These are phyloP conservation scores for Caenorhabditis virilis DNA, from an alignment of 2,888 invertebrate species.

Conservation along the genomic window DNA sequence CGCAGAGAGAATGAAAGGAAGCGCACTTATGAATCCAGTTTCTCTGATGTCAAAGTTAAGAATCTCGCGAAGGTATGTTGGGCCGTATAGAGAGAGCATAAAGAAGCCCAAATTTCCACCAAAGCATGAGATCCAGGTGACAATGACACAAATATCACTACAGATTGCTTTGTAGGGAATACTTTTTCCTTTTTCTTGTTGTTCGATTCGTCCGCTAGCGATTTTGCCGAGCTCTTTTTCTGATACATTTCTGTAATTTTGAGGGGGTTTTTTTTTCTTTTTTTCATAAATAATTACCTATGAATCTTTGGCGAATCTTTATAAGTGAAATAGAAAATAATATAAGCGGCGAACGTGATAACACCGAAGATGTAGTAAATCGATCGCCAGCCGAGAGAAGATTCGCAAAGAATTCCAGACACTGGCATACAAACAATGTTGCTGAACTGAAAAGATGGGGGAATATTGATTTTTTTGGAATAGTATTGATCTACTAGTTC, in stretches of 20 bases:
- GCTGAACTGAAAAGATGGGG: constrained; percentile 11
- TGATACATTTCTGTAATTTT: constrained; percentile 3
- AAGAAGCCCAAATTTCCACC: constrained; percentile 53
- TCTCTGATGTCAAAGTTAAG: constrained; percentile 33
- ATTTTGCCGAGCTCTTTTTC: constrained; percentile 5
- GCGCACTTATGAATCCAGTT: constrained; percentile 39
- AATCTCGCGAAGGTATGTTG: constrained; percentile 32
- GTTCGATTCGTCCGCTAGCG: not conserved
- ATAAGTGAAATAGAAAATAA: constrained; percentile 25
- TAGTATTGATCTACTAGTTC: too few relatives aligned
- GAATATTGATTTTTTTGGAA: not conserved
- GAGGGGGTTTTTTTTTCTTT: not conserved
- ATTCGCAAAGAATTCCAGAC: constrained; percentile 37
- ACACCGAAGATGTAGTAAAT: constrained; percentile 35
- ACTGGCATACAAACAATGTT: constrained; percentile 39
- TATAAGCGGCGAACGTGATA: constrained; percentile 11
- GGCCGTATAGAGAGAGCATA: constrained; percentile 47
- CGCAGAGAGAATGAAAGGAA: constrained; percentile 41
- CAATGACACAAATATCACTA: constrained; percentile 11
- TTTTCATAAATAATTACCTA: not conserved
- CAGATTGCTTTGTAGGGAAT: constrained; percentile 36
- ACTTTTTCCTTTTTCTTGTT: constrained; percentile 1
- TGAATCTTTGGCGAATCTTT: constrained; percentile 24
- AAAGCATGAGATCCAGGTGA: constrained; percentile 11
- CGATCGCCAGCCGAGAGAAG: constrained; percentile 32